phyloP scores from a whole-genome alignment of 2,113 vertebrate genomes.

The Marmota flaviventris region DNA sequence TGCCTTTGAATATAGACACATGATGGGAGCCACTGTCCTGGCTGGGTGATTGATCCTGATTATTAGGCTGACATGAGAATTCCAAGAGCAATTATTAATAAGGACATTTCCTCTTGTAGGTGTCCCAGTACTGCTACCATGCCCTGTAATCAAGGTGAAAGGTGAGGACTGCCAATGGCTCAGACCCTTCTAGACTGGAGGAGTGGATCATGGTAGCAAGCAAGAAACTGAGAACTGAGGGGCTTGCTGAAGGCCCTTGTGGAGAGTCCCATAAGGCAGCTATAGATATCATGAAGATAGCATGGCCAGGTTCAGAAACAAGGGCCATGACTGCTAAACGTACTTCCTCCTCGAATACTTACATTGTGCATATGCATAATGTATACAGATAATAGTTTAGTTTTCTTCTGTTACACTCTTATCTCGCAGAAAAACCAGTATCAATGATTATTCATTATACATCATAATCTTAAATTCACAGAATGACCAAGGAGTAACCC shows the following conservation, averaged over 20 bases:
- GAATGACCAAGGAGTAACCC: not conserved
- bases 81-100: not conserved
- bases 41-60: not conserved
- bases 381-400: too few relatives aligned
- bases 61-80: not conserved
- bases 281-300: not conserved
- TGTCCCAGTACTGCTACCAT: too few relatives aligned
- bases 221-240: not conserved
- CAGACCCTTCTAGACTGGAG: not conserved
- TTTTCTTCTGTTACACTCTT: not conserved
- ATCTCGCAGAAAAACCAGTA: not conserved
- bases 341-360: not conserved
- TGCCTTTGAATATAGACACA: not conserved
- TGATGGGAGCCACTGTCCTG: not conserved
- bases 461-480: not conserved
- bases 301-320: not conserved
- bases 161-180: not conserved
- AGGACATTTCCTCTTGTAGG: fast-evolving
- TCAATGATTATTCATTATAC: not conserved
- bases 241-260: not conserved
- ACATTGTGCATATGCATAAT: not conserved
- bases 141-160: not conserved
- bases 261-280: too few relatives aligned
- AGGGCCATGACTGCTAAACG: not conserved
- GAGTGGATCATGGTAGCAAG: not conserved